Evolutionary conservation across 1,140 invertebrate species (phyloP).

Genomic region (Lethrus apterus): DNA sequence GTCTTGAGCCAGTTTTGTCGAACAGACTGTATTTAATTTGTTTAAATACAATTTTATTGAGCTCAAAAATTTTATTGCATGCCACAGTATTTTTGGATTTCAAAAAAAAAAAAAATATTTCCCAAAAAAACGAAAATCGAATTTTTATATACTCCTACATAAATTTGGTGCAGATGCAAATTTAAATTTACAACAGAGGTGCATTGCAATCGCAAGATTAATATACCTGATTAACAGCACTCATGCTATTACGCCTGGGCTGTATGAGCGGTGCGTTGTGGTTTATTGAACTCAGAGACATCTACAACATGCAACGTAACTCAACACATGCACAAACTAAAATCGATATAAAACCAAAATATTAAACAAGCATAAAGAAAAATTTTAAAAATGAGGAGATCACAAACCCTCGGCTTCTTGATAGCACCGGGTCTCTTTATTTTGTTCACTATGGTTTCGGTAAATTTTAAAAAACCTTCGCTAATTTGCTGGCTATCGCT

Average conservation of each 20-base stretch:
- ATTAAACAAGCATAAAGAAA: constrained; percentile 23
- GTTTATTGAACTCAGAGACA: constrained; percentile 39
- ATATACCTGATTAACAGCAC: constrained; percentile 17
- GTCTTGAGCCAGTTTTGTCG: too few species aligned
- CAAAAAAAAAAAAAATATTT: too few species aligned
- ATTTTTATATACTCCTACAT: too few species aligned
- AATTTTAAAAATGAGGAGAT: constrained; percentile 17
- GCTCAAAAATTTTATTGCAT: too few species aligned
- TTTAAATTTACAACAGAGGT: too few species aligned
- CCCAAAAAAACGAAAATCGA: too few species aligned
- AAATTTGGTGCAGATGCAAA: too few species aligned
- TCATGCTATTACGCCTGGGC: constrained; percentile 42
- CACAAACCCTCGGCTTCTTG: constrained; percentile 56
- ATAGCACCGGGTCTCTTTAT: constrained; percentile 63
- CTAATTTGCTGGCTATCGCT: constrained; percentile 59
- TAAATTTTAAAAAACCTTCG: constrained; percentile 76
- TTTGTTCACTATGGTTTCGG: constrained; percentile 85
- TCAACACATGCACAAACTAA: constrained; percentile 9
- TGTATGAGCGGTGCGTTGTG: constrained; percentile 32
- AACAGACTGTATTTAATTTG: too few species aligned
- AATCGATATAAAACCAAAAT: constrained; percentile 17
- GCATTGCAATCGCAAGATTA: too few species aligned
- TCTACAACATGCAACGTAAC: constrained; percentile 38
- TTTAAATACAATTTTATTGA: too few species aligned
- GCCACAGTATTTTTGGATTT: too few species aligned